These are phyloP conservation scores for Odobenus rosmarus DNA, from an alignment of 2,113 vertebrate genomes.

Conservation along the genomic window DNA sequence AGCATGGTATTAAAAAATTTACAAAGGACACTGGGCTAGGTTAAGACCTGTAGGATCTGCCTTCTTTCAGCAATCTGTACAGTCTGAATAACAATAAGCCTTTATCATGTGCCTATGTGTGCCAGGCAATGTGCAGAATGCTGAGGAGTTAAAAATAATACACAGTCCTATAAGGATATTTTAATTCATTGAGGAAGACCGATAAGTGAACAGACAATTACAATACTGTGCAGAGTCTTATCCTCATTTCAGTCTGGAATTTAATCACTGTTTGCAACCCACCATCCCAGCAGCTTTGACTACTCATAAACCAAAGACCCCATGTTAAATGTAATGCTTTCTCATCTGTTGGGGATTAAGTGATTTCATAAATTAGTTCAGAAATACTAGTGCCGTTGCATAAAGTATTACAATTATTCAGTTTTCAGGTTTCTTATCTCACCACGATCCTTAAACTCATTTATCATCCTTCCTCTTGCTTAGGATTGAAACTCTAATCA, in stretches of 20 bases:
- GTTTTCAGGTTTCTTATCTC: neutral
- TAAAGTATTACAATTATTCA: neutral
- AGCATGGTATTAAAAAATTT: neutral
- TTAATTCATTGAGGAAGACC: neutral
- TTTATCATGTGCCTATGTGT: neutral
- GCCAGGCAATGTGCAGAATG: neutral
- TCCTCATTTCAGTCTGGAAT: neutral
- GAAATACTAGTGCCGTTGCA: neutral
- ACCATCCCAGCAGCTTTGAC: neutral
- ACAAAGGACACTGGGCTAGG: neutral
- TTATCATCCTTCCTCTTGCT: neutral
- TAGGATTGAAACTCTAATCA: neutral
- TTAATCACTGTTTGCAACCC: neutral
- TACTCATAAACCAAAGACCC: neutral
- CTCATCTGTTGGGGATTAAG: neutral
- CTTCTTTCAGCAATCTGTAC: neutral
- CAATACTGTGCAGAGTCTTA: neutral
- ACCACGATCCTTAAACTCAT: neutral
- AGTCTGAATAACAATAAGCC: neutral
- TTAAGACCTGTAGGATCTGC: neutral
- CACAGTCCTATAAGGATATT: neutral
- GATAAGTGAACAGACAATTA: neutral
- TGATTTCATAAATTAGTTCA: neutral
- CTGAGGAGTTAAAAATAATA: neutral
- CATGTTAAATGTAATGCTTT: neutral